Conservation (phyloP, 2,797 vertebrate genomes). For the Urosaurus nigricauda region DNA sequence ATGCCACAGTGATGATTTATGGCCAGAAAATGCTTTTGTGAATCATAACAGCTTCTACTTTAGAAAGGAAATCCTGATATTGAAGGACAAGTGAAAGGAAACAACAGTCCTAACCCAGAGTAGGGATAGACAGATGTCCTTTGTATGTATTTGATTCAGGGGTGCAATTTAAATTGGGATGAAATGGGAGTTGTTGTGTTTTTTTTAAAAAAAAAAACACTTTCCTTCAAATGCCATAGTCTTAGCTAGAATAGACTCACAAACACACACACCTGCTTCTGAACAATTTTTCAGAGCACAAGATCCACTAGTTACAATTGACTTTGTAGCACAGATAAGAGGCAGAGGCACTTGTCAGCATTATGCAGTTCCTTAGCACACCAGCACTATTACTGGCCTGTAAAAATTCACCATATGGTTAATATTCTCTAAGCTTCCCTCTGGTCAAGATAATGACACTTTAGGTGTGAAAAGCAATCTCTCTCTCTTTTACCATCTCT, state of each 20-base stretch:
- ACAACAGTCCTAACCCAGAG: neutral
- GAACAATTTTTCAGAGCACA: neutral
- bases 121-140: neutral
- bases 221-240: neutral
- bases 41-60: too few species aligned
- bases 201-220: neutral
- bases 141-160: neutral
- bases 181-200: neutral
- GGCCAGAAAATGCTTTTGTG: constrained; percentile 43
- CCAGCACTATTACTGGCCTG: neutral
- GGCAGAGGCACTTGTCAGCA: neutral
- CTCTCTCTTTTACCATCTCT: constrained; percentile 50
- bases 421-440: constrained; percentile 71
- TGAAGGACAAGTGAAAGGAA: neutral
- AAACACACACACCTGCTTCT: neutral
- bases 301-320: neutral
- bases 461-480: constrained; percentile 79
- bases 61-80: neutral
- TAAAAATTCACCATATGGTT: constrained; percentile 76
- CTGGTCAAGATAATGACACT: constrained; percentile 79
- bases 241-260: neutral
- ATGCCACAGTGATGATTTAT: too few species aligned
- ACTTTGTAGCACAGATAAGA: neutral
- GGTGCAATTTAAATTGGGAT: neutral
- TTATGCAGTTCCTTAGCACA: neutral